Base-by-base conservation (phyloP, 2,113 vertebrate genomes). In the Herpailurus yagouaroundi region DNA sequence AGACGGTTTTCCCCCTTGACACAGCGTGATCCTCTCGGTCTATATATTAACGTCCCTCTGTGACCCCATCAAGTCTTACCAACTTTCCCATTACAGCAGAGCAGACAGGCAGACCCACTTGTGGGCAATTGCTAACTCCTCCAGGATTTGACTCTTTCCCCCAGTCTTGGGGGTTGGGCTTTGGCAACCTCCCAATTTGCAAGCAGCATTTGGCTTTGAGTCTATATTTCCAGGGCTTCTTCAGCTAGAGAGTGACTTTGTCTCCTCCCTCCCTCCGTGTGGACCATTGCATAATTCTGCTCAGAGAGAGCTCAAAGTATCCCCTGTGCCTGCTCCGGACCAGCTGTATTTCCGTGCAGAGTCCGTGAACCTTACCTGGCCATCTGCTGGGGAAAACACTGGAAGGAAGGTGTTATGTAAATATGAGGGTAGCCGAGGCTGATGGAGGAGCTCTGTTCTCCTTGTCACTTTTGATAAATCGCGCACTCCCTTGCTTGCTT, bases 391-490 rank as follows among this genome's bases (percentile, higher is more conserved):
- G 52, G 50, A 52, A 33, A 95, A 92, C 25, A 38, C 69, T 82
- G 45, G 85, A 81, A 97, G 79, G 60, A 92, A 92, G 94, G 71
- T 38, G 88, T 85, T 95, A 83, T 15, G 31, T 91, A 89, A 91
- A 94, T 14, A 86, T 4, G 41, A 87, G 81, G 4, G 6, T 50
- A 48, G 95, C 36, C 57, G 29, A 25, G 89, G 63, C 77, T 19
- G 91, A 93, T 4, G 45, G n/a, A 95, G 29, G 91, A 69, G 25
- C 88, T 73, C 38, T 74, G 85, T 23, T 85, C 85, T 89, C 69
- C 82, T 74, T 96, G 79, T 68, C 95, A 92, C 77, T 60, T 71
- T 33, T 77, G 93, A 97, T 92, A 92, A 95, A 97, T 63, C 12
- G 5, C 0, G 45, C 41, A 89, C 41, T 64, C 83, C 60, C 77